Percentiles rank a stretch among this genome's conserved stretches.
Conservation (phyloP, 2,888 invertebrate genomes). For the Chrysotoxum bicinctum region DNA sequence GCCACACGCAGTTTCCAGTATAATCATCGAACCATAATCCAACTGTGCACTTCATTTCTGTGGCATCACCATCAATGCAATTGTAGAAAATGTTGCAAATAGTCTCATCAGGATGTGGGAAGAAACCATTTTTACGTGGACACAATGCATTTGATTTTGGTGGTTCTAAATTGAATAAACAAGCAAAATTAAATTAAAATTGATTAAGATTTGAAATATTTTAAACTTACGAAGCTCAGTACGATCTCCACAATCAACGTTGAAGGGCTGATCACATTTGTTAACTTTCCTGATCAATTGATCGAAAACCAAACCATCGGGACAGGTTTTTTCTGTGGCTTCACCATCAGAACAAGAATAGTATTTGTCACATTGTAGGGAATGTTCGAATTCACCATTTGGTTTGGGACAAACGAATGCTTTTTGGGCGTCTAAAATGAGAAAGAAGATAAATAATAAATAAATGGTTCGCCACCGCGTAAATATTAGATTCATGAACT, state of each 20-base stretch:
- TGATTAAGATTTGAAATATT: background rate
- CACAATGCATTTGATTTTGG: slow-evolving; percentile 87
- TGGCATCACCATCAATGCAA: slow-evolving; percentile 92
- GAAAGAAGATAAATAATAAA: background rate
- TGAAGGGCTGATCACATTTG: slow-evolving; percentile 96
- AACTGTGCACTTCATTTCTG: slow-evolving; percentile 91
- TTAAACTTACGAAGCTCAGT: slow-evolving; percentile 91
- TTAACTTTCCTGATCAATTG: slow-evolving; percentile 91
- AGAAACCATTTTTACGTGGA: slow-evolving; percentile 94
- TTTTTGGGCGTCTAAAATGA: slow-evolving; percentile 77
- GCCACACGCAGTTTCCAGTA: slow-evolving; percentile 95
- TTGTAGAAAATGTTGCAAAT: slow-evolving; percentile 94
- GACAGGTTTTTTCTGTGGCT: slow-evolving; percentile 89
- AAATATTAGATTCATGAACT: too few relatives aligned
- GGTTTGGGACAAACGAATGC: slow-evolving; percentile 90
- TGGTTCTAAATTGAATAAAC: slow-evolving; percentile 84
- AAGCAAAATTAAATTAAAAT: background rate
- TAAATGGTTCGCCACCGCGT: too few relatives aligned
- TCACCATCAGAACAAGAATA: slow-evolving; percentile 89
- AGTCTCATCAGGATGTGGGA: slow-evolving; percentile 91
- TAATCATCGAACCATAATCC: slow-evolving; percentile 95
- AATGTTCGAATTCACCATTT: slow-evolving; percentile 91
- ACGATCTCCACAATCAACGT: slow-evolving; percentile 94
- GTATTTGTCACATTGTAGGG: slow-evolving; percentile 92
- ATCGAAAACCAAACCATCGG: slow-evolving; percentile 95